phyloP scores from a whole-genome alignment of 64 coral and sea anemone species.

The Exaiptasia diaphana region DNA sequence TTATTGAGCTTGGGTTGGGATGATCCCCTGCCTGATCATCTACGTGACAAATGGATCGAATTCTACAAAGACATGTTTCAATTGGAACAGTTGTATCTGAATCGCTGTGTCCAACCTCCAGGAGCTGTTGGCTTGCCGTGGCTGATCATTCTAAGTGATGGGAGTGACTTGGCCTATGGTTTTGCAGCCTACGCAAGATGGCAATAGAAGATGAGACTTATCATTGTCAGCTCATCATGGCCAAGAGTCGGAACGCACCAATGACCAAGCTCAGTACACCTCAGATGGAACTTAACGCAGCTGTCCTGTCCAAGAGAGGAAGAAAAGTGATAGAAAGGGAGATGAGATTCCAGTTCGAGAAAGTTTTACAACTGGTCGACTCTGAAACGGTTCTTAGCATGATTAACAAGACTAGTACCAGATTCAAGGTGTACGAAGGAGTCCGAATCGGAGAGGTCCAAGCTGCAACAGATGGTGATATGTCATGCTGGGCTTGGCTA shows the following conservation, averaged over 20 bases:
- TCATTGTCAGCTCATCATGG: slow-evolving; percentile 63
- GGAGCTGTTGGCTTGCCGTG: slow-evolving; percentile 27
- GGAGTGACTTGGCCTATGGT: slow-evolving; percentile 62
- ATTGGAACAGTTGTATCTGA: slow-evolving; percentile 42
- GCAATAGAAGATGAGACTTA: slow-evolving; percentile 29
- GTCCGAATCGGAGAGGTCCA: slow-evolving; percentile 45
- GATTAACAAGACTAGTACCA: slow-evolving; percentile 44
- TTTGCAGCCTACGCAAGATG: slow-evolving; percentile 67
- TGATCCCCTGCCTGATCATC: slow-evolving; percentile 44
- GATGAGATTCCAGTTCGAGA: slow-evolving; percentile 42
- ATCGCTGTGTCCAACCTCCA: slow-evolving; percentile 23
- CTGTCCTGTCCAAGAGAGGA: slow-evolving; percentile 61
- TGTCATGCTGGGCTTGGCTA: slow-evolving; percentile 47
- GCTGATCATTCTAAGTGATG: slow-evolving; percentile 60
- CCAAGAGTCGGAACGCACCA: slow-evolving; percentile 58
- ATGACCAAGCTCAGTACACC: slow-evolving; percentile 65
- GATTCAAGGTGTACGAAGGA: slow-evolving; percentile 46
- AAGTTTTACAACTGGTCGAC: slow-evolving; percentile 54
- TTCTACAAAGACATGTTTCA: slow-evolving; percentile 53
- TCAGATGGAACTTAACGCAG: slow-evolving; percentile 58
- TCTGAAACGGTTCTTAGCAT: slow-evolving; percentile 47
- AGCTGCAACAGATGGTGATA: slow-evolving; percentile 42
- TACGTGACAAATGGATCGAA: slow-evolving; percentile 27
- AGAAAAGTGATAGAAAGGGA: slow-evolving; percentile 63
- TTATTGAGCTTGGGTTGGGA: slow-evolving; percentile 41